Base-by-base conservation (phyloP, 1,140 invertebrate species). In the Euborellia annulipes region DNA sequence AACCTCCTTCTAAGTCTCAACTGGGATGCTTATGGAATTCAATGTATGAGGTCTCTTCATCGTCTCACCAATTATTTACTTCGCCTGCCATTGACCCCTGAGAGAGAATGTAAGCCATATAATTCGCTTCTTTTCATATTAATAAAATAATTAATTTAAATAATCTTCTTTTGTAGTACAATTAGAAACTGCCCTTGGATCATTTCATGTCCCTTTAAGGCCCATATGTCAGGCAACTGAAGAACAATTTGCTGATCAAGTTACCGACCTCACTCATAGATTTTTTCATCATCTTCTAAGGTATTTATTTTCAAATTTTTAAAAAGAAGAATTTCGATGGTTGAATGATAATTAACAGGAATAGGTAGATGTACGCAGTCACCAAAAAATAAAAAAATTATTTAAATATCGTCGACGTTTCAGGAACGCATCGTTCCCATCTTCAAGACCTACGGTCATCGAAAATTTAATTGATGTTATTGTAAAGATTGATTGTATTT, bases 281-380 rank as follows among this genome's bases (percentile, higher is more conserved):
- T 85, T 85, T 63, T 87, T 86, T 54, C 80, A 86, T 62, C 78
- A 79, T 58, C 60, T 87, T 40, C 62, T 87, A 20, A 72, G 80
- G 75, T 79, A 14, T 37, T 37, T 18, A 37, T 7, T 14, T 14
- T 37, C n/a, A n/a, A 7, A 14, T 7, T 14, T 37, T 37, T 6
- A 18, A 14, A n/a, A 37, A 37, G 14, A 18, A 37, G 14, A 37
- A n/a, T n/a, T n/a, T n/a, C n/a, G n/a, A n/a, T n/a, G n/a, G n/a
- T n/a, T n/a, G n/a, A n/a, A n/a, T n/a, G n/a, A n/a, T n/a, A n/a
- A n/a, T n/a, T n/a, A n/a, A n/a, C n/a, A n/a, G n/a, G n/a, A n/a
- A n/a, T n/a, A n/a, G n/a, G n/a, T n/a, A n/a, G n/a, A n/a, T n/a
- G n/a, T n/a, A n/a, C n/a, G n/a, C n/a, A n/a, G n/a, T n/a, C n/a